Base-by-base conservation (phyloP, 2,113 vertebrate species). In the Scytalopus superciliaris region DNA sequence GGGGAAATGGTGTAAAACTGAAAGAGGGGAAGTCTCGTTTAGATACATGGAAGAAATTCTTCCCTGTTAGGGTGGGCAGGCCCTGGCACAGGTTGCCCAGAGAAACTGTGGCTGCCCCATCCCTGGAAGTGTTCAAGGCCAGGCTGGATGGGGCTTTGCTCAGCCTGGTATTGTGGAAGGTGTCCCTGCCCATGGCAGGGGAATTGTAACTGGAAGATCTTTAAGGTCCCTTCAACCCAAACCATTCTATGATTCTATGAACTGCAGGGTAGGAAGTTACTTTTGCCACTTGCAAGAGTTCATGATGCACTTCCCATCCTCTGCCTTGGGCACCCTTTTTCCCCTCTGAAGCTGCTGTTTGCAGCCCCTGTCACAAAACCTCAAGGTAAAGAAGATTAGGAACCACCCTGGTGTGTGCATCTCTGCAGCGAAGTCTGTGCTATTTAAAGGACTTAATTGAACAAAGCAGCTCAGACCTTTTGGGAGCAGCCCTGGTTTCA, bases 401-500 rank as follows among this genome's bases (percentile, higher is more conserved):
- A 73, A 27, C 17, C 45, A 23, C 31, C 57, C 40, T 11, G 52
- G 27, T 44, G 75, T 45, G 44, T 10, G 27, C 35, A 39, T 59
- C 52, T 87, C 53, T 57, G 25, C 47, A 27, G 31, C 25, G 31
- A 17, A 66, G 73, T 3, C 76, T 1, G 0, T 55, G 10, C 42
- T 69, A 0, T 42, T 75, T 60, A 7, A 42, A 44, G 69, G 69
- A n/a, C 8, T 94, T 85, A 76, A 16, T 0, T 42, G 83, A 49
- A 7, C 64, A 90, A 93, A 94, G 73, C 75, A 86, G 84, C 90
- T 89, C 87, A 77, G 79, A 84, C 17, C 49, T 80, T n/a, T 67
- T 64, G 75, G 80, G 84, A 85, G 53, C 84, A 52, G 84, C 60
- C 81, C 64, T 72, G 92, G 16, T 42, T 84, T 59, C 88, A 90